Percentiles rank a stretch among this genome's conserved stretches.
Conservation (phyloP, 1,140 invertebrate genomes). For the Samia ricini region DNA sequence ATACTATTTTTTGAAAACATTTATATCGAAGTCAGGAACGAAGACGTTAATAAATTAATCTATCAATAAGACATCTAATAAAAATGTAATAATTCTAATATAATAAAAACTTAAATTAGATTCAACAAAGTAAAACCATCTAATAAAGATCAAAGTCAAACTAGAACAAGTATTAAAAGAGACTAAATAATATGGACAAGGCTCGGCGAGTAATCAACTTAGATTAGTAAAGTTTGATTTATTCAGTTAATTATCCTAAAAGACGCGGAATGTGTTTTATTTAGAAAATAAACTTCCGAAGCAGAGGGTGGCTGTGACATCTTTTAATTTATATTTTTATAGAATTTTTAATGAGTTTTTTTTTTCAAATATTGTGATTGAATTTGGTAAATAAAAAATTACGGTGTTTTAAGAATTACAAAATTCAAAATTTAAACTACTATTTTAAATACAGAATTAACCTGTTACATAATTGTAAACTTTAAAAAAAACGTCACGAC, state of each 20-base stretch:
- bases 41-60: too few relatives aligned
- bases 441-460: too few relatives aligned
- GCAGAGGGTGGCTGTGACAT: neutral
- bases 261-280: constrained; percentile 2
- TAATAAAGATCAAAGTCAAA: neutral
- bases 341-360: neutral
- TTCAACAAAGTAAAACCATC: neutral
- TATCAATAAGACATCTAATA: too few relatives aligned
- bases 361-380: neutral
- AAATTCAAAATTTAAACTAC: too few relatives aligned
- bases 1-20: too few relatives aligned
- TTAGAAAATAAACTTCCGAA: neutral
- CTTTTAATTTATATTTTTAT: neutral
- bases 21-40: too few relatives aligned
- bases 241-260: constrained; percentile 21
- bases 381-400: too few relatives aligned
- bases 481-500: too few relatives aligned
- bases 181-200: constrained; percentile 1
- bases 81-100: too few relatives aligned
- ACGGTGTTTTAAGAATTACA: too few relatives aligned
- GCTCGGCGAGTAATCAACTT: constrained; percentile 15
- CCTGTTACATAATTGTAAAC: too few relatives aligned
- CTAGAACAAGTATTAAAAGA: constrained; percentile 4
- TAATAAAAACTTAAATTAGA: too few relatives aligned
- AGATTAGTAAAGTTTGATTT: constrained; percentile 24